Evolutionary conservation across 2,888 invertebrate genomes (phyloP).

Genomic region (Dinocampus coccinellae): DNA sequence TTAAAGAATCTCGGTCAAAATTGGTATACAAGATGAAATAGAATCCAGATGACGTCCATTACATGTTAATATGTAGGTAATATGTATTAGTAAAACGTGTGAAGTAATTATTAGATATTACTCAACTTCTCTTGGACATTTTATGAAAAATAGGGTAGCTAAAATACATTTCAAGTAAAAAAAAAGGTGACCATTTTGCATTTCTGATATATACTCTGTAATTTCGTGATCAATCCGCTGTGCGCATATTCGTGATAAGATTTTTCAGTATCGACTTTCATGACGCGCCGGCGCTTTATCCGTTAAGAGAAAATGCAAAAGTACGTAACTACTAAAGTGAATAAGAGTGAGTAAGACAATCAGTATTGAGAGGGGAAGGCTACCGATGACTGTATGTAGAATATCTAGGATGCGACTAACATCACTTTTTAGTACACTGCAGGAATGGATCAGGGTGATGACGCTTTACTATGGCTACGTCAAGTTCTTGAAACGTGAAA

Average conservation of each 20-base stretch:
- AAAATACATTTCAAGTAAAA: too few relatives aligned
- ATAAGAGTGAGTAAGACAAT: slow-evolving; percentile 39
- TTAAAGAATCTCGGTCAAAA: background rate
- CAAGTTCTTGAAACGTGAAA: slow-evolving; percentile 39
- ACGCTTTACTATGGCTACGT: slow-evolving; percentile 50
- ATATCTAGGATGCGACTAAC: slow-evolving; percentile 27
- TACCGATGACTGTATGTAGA: slow-evolving; percentile 31
- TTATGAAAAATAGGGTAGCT: too few relatives aligned
- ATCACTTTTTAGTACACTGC: slow-evolving; percentile 56
- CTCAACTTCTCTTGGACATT: too few relatives aligned
- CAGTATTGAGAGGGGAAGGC: slow-evolving; percentile 33
- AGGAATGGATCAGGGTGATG: slow-evolving; percentile 63
- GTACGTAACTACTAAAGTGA: slow-evolving; percentile 19
- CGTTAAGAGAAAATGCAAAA: slow-evolving; percentile 9
- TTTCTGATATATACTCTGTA: too few relatives aligned
- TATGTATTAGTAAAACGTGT: too few relatives aligned
- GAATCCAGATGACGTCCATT: background rate
- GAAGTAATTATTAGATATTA: too few relatives aligned
- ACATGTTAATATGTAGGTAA: too few relatives aligned
- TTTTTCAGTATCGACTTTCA: slow-evolving; percentile 59
- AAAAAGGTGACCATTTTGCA: too few relatives aligned
- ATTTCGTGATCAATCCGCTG: too few relatives aligned
- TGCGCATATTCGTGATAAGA: slow-evolving; percentile 38
- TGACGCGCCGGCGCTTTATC: slow-evolving; percentile 63
- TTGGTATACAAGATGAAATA: background rate